Evolutionary conservation across 2,113 vertebrate genomes (phyloP).

Genomic region (Campylorhamphus procurvoides): DNA sequence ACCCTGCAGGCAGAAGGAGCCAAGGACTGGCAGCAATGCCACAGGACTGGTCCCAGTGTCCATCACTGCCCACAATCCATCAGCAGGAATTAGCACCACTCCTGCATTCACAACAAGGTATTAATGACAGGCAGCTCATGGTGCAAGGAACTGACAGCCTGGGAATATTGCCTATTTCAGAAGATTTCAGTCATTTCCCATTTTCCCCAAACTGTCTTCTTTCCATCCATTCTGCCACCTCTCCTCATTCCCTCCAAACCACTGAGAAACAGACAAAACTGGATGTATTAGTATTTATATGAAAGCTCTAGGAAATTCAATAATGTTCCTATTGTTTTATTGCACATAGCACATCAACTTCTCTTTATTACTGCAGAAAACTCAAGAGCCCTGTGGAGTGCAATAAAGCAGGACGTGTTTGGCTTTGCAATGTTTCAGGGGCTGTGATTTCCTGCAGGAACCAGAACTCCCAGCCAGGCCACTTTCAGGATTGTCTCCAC

Average conservation of each 20-base stretch:
- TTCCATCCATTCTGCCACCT: neutral
- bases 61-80: fast-evolving
- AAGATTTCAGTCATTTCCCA: neutral
- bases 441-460: constrained; percentile 40
- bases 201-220: neutral
- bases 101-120: fast-evolving
- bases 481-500: constrained; percentile 12
- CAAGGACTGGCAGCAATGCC: neutral
- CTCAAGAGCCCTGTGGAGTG: constrained; percentile 66
- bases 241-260: constrained; percentile 9
- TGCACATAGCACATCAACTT: constrained; percentile 67
- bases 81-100: neutral
- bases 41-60: neutral
- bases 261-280: constrained; percentile 9
- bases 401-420: constrained; percentile 60
- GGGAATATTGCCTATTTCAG: fast-evolving
- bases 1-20: neutral
- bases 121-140: neutral
- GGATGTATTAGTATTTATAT: constrained; percentile 43
- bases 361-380: constrained; percentile 74
- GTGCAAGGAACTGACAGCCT: neutral
- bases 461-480: neutral
- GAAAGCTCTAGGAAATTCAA: constrained; percentile 62
- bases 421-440: constrained; percentile 56
- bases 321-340: constrained; percentile 66